phyloP scores from a whole-genome alignment of 64 coral and sea anemone species.

The Pocillopora damicornis region DNA sequence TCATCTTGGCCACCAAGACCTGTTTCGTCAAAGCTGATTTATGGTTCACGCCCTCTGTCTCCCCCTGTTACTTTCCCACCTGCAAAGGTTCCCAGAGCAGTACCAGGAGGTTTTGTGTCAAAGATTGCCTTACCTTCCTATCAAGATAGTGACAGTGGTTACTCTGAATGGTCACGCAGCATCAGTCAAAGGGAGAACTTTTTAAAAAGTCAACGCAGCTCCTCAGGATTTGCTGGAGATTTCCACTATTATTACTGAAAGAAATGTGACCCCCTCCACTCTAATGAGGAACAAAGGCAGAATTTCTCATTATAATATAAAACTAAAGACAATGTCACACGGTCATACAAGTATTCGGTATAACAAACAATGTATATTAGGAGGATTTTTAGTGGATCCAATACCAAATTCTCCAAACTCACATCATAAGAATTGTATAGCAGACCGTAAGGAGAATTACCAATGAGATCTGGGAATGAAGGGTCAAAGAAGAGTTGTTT shows the following conservation, averaged over 20 bases:
- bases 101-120: constrained; percentile 38
- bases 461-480: too few relatives aligned
- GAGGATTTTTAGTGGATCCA: too few relatives aligned
- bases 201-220: not conserved
- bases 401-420: too few relatives aligned
- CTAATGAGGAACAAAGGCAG: too few relatives aligned
- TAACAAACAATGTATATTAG: too few relatives aligned
- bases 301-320: too few relatives aligned
- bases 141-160: constrained; percentile 54
- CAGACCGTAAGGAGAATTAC: too few relatives aligned
- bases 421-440: too few relatives aligned
- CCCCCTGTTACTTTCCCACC: constrained; percentile 26
- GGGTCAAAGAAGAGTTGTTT: too few relatives aligned
- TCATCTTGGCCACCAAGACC: constrained; percentile 46
- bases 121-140: constrained; percentile 39
- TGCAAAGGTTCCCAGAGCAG: constrained; percentile 35
- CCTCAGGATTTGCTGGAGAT: not conserved
- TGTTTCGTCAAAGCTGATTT: not conserved
- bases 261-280: not conserved
- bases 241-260: not conserved
- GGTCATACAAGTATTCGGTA: too few relatives aligned
- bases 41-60: constrained; percentile 33
- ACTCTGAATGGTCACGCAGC: constrained; percentile 53
- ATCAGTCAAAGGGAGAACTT: constrained; percentile 37
- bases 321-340: too few relatives aligned